Evolutionary conservation across 2,888 invertebrate species (phyloP).

Genomic region (Cremastinae sp.): DNA sequence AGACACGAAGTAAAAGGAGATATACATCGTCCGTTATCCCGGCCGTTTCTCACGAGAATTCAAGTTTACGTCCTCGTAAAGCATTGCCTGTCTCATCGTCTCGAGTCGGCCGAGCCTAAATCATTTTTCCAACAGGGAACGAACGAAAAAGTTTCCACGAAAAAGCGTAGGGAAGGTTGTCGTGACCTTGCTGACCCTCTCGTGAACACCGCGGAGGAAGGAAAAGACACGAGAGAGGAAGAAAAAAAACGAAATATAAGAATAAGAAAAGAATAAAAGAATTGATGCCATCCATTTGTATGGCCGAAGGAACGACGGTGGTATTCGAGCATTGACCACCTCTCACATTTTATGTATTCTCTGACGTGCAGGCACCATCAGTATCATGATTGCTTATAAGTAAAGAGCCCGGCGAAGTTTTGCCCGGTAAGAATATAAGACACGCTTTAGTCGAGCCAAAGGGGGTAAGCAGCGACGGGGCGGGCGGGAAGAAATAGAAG

Average conservation of each 20-base stretch:
- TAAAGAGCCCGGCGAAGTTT: slow-evolving; percentile 71
- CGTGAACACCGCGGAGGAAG: background rate
- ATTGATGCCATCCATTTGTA: background rate
- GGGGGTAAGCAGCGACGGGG: slow-evolving; percentile 34
- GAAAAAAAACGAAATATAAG: background rate
- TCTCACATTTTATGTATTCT: slow-evolving; percentile 39
- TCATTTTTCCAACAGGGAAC: slow-evolving; percentile 59
- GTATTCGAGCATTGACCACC: slow-evolving; percentile 37
- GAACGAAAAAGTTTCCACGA: slow-evolving; percentile 59
- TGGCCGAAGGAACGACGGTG: background rate
- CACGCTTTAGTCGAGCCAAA: slow-evolving; percentile 24
- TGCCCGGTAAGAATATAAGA: slow-evolving; percentile 2
- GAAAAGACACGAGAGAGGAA: background rate
- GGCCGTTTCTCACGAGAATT: slow-evolving; percentile 60
- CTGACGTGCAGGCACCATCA: slow-evolving; percentile 16
- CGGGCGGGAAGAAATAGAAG: slow-evolving; percentile 40
- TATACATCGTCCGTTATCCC: slow-evolving; percentile 62
- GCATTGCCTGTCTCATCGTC: slow-evolving; percentile 70
- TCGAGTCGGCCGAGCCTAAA: slow-evolving; percentile 72
- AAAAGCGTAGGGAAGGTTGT: slow-evolving; percentile 40
- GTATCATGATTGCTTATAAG: slow-evolving; percentile 61
- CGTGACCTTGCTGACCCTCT: slow-evolving; percentile 51
- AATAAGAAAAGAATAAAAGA: slow-evolving; percentile 5
- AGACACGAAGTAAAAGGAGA: slow-evolving; percentile 61
- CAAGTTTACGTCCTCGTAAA: slow-evolving; percentile 63